Conservation (phyloP, 2,888 invertebrate species). For the Drosophila prostipennis region DNA sequence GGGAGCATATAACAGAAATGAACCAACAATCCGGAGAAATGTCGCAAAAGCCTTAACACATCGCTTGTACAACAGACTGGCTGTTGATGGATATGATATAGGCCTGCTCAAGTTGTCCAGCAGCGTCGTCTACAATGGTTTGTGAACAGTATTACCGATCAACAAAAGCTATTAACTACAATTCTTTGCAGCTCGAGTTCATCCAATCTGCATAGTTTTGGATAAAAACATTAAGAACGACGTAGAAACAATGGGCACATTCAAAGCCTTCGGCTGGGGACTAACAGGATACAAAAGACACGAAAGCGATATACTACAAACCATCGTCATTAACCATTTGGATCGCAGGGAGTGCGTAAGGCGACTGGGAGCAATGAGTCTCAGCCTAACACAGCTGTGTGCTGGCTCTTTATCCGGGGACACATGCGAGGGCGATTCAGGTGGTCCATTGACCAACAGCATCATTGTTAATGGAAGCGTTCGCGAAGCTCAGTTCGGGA, state of each 20-base stretch:
- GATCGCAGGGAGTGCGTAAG: rapidly evolving
- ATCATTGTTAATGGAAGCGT: rapidly evolving
- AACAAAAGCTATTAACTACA: no score
- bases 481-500: background rate
- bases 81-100: no score
- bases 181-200: background rate
- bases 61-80: no score
- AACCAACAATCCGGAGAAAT: no score
- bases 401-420: background rate
- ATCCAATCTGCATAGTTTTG: background rate
- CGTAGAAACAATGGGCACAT: background rate
- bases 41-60: no score
- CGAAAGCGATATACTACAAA: background rate
- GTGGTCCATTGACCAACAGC: constrained; percentile 3
- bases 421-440: constrained; percentile 15
- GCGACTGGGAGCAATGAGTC: rapidly evolving
- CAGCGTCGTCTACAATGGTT: no score
- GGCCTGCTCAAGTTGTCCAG: no score
- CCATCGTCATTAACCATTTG: rapidly evolving
- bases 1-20: no score
- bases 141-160: no score
- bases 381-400: background rate
- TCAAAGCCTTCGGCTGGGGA: constrained; percentile 15
- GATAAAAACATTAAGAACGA: background rate
- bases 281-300: rapidly evolving